Evolutionary conservation across 2,888 invertebrate species (phyloP).

Genomic region (Eupithecia subumbrata): DNA sequence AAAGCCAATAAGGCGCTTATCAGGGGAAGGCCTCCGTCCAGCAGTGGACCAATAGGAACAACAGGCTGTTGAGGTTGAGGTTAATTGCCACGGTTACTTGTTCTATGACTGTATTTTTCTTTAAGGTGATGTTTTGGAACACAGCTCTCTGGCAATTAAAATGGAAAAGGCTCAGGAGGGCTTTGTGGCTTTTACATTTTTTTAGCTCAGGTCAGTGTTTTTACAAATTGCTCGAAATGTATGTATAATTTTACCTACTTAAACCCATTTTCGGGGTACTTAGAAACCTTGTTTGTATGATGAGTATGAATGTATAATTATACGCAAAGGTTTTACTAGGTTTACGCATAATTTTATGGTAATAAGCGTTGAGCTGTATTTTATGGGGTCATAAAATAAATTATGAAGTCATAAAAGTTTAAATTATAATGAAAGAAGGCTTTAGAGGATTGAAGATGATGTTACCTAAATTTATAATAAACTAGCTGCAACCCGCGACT

Average conservation of each 20-base stretch:
- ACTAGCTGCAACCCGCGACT: too few relatives aligned
- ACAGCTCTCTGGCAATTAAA: not conserved
- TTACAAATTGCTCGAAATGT: constrained; percentile 6
- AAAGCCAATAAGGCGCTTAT: too few relatives aligned
- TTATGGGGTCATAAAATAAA: constrained; percentile 24
- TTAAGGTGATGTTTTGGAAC: too few relatives aligned
- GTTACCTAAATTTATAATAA: too few relatives aligned
- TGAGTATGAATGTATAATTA: constrained; percentile 38
- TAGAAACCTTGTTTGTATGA: constrained; percentile 32
- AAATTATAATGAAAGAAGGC: not conserved
- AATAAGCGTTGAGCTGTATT: constrained; percentile 28
- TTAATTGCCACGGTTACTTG: too few relatives aligned
- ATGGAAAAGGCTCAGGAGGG: not conserved
- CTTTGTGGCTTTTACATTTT: not conserved
- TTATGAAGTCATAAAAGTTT: constrained; percentile 4
- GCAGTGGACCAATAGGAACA: too few relatives aligned
- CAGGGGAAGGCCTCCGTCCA: too few relatives aligned
- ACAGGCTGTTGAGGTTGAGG: too few relatives aligned
- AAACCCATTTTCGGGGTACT: constrained; percentile 28
- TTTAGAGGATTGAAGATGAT: not conserved
- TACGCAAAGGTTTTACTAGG: constrained; percentile 31
- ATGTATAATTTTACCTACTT: constrained; percentile 5
- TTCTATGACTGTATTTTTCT: too few relatives aligned
- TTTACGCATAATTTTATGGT: constrained; percentile 29
- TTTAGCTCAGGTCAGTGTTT: not conserved